phyloP scores from a whole-genome alignment of 2,888 invertebrate genomes.

The Callosobruchus maculatus region DNA sequence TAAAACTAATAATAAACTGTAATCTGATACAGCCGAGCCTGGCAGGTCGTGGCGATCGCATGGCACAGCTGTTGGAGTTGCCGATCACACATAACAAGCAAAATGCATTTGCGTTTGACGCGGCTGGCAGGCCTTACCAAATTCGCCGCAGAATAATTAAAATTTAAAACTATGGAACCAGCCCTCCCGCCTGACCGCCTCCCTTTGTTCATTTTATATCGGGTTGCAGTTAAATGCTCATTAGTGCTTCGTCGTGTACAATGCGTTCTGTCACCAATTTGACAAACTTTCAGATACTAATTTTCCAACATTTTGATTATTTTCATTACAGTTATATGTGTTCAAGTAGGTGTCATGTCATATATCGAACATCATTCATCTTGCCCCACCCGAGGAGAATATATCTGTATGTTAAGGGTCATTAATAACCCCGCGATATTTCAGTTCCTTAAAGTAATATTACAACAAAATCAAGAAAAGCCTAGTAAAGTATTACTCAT shows the following conservation, averaged over 20 bases:
- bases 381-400: no score
- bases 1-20: not conserved
- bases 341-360: no score
- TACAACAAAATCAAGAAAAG: no score
- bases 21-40: not conserved
- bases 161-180: not conserved
- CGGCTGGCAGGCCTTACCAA: not conserved
- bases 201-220: not conserved
- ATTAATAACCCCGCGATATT: no score
- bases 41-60: not conserved
- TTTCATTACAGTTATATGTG: no score
- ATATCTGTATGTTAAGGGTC: no score
- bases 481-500: no score
- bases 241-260: not conserved
- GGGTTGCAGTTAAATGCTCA: not conserved
- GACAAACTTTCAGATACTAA: no score
- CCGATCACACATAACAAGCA: not conserved
- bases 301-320: no score
- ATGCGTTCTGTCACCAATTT: not conserved
- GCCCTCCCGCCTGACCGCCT: not conserved
- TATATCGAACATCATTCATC: no score
- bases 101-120: not conserved
- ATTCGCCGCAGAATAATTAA: not conserved
- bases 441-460: no score
- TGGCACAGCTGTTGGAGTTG: not conserved